A percentile compares a stretch with the other conserved stretches of the same genome.
Evolutionary conservation across 2,797 vertebrate species (phyloP).

Genomic region (Sebastes oblongus): DNA sequence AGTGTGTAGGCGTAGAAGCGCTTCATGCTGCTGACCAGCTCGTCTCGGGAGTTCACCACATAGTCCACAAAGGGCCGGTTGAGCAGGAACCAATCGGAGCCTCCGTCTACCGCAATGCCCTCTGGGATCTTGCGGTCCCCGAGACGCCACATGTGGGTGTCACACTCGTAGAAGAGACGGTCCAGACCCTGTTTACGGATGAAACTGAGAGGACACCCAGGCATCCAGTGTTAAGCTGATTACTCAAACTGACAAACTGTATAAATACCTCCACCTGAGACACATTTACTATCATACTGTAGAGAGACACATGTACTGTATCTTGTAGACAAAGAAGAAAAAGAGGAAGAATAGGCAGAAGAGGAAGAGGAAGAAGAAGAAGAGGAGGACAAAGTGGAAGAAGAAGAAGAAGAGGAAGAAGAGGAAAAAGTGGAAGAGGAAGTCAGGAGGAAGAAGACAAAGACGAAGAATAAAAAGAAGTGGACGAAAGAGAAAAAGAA

Average conservation of each 20-base stretch:
- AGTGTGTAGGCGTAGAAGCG: constrained; percentile 94
- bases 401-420: too few species aligned
- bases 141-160: constrained; percentile 98
- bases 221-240: not conserved
- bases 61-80: constrained; percentile 95
- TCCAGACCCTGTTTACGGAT: constrained; percentile 97
- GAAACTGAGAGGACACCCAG: constrained; percentile 81
- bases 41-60: constrained; percentile 89
- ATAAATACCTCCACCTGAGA: not conserved
- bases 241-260: not conserved
- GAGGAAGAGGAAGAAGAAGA: too few species aligned
- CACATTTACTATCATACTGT: not conserved
- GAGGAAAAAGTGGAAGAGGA: too few species aligned
- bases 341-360: too few species aligned
- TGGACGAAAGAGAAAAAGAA: rapidly evolving
- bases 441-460: too few species aligned
- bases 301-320: not conserved
- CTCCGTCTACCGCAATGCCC: constrained; percentile 92
- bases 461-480: too few species aligned
- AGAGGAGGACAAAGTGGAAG: too few species aligned
- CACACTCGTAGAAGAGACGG: constrained; percentile 94
- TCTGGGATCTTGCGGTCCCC: constrained; percentile 96
- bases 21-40: constrained; percentile 93
- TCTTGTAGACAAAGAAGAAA: too few species aligned
- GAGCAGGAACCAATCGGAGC: constrained; percentile 97